These are phyloP conservation scores for Sinonovacula constricta DNA, from an alignment of 1,140 invertebrate genomes.

Conservation along the genomic window DNA sequence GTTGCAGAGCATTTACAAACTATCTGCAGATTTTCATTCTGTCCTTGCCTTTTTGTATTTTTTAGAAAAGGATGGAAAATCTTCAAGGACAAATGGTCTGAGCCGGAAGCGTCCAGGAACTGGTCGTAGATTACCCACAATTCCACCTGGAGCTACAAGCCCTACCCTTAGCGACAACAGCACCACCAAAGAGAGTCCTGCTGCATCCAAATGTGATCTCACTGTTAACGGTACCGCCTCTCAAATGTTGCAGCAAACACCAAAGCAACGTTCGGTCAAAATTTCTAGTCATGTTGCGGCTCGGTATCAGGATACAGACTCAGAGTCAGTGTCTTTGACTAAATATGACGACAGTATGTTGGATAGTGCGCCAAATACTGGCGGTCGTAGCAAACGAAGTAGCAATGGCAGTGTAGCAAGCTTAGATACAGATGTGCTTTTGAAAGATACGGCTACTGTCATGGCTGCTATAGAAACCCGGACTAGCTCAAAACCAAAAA, in stretches of 20 bases:
- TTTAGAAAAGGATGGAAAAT: too few species aligned
- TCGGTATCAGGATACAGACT: conserved; percentile 57
- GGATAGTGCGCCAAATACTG: conserved; percentile 20
- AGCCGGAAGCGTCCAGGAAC: conserved; percentile 73
- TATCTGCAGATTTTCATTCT: conserved; percentile 9
- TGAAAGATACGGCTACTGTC: conserved; percentile 81
- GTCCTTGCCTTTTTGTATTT: background rate
- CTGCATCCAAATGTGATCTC: conserved; percentile 15
- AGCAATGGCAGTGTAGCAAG: conserved; percentile 59
- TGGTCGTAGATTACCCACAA: conserved; percentile 75
- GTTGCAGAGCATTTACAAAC: too few species aligned
- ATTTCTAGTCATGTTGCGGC: conserved; percentile 60
- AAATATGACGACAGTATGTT: conserved; percentile 52
- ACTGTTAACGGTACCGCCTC: conserved; percentile 21
- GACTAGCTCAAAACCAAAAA: conserved; percentile 61
- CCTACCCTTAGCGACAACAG: conserved; percentile 68
- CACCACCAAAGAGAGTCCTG: conserved; percentile 49
- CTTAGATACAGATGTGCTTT: conserved; percentile 80
- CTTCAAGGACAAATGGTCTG: conserved; percentile 57
- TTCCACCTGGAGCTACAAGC: conserved; percentile 65
- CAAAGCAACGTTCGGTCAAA: conserved; percentile 53
- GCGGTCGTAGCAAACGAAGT: conserved; percentile 22
- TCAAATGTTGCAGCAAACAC: conserved; percentile 47
- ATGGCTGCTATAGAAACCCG: conserved; percentile 81
- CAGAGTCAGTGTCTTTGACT: conserved; percentile 57